These are phyloP conservation scores for Hemistola chrysoprasaria DNA, from an alignment of 2,888 invertebrate genomes.

Conservation along the genomic window DNA sequence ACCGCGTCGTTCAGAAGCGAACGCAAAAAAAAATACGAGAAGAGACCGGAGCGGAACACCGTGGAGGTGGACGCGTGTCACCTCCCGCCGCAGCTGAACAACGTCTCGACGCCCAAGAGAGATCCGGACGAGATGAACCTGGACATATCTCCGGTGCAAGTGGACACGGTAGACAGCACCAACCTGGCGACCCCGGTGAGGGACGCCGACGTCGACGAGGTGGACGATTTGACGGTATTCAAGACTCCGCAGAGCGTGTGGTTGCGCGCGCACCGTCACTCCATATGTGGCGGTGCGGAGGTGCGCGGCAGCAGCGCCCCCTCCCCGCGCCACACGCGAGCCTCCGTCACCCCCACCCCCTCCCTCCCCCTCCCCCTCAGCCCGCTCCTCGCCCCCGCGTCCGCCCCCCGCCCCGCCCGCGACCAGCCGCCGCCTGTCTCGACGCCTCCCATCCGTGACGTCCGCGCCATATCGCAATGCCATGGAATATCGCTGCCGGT, in stretches of 20 bases:
- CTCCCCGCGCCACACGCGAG: constrained; percentile 32
- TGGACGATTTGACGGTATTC: constrained; percentile 67
- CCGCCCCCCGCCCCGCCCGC: constrained; percentile 51
- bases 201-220: constrained; percentile 55
- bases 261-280: constrained; percentile 63
- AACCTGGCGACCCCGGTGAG: constrained; percentile 52
- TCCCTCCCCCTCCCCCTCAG: constrained; percentile 24
- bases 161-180: constrained; percentile 72
- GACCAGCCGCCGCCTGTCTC: constrained; percentile 64
- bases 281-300: constrained; percentile 57
- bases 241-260: constrained; percentile 72
- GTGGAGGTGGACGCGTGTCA: constrained; percentile 68
- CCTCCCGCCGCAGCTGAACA: constrained; percentile 53
- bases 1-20: constrained; percentile 79
- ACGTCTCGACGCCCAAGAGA: constrained; percentile 65
- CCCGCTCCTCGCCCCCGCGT: constrained; percentile 30
- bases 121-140: constrained; percentile 65
- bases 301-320: constrained; percentile 37
- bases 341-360: constrained; percentile 30
- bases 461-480: constrained; percentile 77
- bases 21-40: constrained; percentile 77
- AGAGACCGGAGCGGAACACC: constrained; percentile 64
- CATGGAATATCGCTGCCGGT: constrained; percentile 83
- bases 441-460: constrained; percentile 70
- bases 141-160: constrained; percentile 73